Percentiles rank a stretch among this genome's conserved stretches.
These are phyloP conservation scores for Hippocampus mohnikei DNA, from an alignment of 2,113 vertebrate species.

Conservation along the genomic window DNA sequence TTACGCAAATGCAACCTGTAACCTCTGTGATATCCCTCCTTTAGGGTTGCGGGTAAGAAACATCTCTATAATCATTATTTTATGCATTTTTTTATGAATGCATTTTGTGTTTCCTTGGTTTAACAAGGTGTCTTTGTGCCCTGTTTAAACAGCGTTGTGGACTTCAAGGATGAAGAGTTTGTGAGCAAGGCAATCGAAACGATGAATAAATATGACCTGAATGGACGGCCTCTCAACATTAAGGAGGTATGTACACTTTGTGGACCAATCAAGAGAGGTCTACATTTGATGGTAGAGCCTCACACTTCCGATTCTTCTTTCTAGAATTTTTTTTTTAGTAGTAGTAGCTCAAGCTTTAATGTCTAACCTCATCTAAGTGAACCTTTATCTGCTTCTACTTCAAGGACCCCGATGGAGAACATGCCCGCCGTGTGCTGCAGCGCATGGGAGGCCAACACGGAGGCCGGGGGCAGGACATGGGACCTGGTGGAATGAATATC, in stretches of 20 bases:
- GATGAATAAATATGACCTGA: conserved; percentile 96
- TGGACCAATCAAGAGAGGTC: neutral
- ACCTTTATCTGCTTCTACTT: conserved; percentile 22
- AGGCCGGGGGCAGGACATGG: conserved; percentile 82
- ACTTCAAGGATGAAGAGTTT: conserved; percentile 99
- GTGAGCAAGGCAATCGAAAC: conserved; percentile 93
- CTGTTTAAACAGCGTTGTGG: conserved; percentile 83
- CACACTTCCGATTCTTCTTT: too few species aligned
- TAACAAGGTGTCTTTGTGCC: conserved; percentile 11
- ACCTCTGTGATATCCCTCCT: conserved; percentile 35
- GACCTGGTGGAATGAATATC: conserved; percentile 83
- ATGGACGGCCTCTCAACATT: conserved; percentile 93
- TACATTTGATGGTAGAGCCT: neutral
- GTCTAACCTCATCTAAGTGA: neutral
- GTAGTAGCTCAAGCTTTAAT: too few species aligned
- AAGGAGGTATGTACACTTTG: conserved; percentile 81
- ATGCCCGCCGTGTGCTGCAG: conserved; percentile 88
- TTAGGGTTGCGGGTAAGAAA: conserved; percentile 95
- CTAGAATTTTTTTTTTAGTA: too few species aligned
- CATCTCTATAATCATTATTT: neutral
- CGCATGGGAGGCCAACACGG: conserved; percentile 80
- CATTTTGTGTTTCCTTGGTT: neutral
- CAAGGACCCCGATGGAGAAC: conserved; percentile 94
- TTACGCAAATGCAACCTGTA: conserved; percentile 54
- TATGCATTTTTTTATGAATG: neutral